Conservation (phyloP, 1,140 invertebrate genomes). For the Glossosoma conforme region DNA sequence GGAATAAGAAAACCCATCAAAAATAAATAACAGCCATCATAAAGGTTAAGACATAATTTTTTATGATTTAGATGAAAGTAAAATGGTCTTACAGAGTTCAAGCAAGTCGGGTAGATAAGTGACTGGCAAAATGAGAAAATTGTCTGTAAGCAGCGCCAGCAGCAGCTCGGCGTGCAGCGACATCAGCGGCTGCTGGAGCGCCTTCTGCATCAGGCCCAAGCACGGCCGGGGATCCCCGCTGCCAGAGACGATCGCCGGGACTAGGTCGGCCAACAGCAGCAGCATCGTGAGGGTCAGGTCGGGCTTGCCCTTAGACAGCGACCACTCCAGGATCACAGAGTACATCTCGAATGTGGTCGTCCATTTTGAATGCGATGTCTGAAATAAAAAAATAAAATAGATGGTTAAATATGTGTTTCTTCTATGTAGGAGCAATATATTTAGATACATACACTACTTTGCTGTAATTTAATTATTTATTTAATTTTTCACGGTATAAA, state of each 20-base stretch:
- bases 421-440: too few relatives aligned
- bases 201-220: slow-evolving; percentile 4
- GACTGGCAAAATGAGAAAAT: slow-evolving; percentile 6
- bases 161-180: slow-evolving; percentile 4
- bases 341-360: neutral
- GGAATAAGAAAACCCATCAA: too few relatives aligned
- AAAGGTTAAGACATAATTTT: too few relatives aligned
- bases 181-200: slow-evolving; percentile 4
- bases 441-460: too few relatives aligned
- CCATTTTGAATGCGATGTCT: neutral
- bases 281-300: slow-evolving; percentile 6
- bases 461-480: too few relatives aligned
- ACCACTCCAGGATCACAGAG: slow-evolving; percentile 5
- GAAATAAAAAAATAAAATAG: too few relatives aligned
- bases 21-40: too few relatives aligned
- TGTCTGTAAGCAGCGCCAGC: slow-evolving; percentile 8
- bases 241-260: neutral
- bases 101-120: slow-evolving; percentile 11
- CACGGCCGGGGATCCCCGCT: slow-evolving; percentile 11
- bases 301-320: slow-evolving; percentile 6
- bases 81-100: slow-evolving; percentile 10
- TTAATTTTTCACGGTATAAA: too few relatives aligned
- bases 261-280: neutral
- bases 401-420: too few relatives aligned
- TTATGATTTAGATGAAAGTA: too few relatives aligned